These are phyloP conservation scores for Symphodus melops DNA, from an alignment of 2,113 vertebrate genomes.

Conservation along the genomic window DNA sequence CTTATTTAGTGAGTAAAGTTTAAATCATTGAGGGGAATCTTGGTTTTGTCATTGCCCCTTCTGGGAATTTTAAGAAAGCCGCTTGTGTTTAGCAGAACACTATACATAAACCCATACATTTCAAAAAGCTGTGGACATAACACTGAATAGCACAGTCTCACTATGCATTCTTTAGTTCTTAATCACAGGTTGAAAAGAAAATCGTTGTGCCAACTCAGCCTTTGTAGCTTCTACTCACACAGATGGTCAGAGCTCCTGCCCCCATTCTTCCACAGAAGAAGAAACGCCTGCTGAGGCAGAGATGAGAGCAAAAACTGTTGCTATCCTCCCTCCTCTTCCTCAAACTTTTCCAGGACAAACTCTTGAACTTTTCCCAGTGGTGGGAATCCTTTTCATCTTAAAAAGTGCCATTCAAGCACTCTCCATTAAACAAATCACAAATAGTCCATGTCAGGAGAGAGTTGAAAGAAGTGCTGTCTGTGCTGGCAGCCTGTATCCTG, in stretches of 20 bases:
- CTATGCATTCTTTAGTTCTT: slow-evolving; percentile 38
- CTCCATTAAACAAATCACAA: slow-evolving; percentile 24
- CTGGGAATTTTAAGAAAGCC: slow-evolving; percentile 28
- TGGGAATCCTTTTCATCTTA: slow-evolving; percentile 16
- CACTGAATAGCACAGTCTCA: not conserved
- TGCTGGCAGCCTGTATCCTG: slow-evolving; percentile 42
- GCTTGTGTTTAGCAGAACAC: slow-evolving; percentile 3
- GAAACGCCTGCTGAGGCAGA: slow-evolving; percentile 55
- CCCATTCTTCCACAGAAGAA: slow-evolving; percentile 85
- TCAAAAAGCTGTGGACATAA: slow-evolving; percentile 10
- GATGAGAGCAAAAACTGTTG: slow-evolving; percentile 64
- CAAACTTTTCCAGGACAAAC: slow-evolving; percentile 52
- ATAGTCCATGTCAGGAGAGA: slow-evolving; percentile 19
- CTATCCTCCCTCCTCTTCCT: slow-evolving; percentile 57
- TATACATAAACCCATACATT: slow-evolving; percentile 15
- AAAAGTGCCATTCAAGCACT: slow-evolving; percentile 39
- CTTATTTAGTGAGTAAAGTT: slow-evolving; percentile 5
- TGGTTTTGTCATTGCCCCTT: not conserved
- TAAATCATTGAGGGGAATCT: not conserved
- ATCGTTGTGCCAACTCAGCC: slow-evolving; percentile 22
- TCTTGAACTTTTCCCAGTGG: slow-evolving; percentile 45
- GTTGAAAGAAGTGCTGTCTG: slow-evolving; percentile 27
- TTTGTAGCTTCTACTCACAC: slow-evolving; percentile 87
- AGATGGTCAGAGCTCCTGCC: slow-evolving; percentile 91
- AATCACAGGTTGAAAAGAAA: slow-evolving; percentile 47